phyloP scores from a whole-genome alignment of 2,888 invertebrate genomes.

The Tetragnatha montana region DNA sequence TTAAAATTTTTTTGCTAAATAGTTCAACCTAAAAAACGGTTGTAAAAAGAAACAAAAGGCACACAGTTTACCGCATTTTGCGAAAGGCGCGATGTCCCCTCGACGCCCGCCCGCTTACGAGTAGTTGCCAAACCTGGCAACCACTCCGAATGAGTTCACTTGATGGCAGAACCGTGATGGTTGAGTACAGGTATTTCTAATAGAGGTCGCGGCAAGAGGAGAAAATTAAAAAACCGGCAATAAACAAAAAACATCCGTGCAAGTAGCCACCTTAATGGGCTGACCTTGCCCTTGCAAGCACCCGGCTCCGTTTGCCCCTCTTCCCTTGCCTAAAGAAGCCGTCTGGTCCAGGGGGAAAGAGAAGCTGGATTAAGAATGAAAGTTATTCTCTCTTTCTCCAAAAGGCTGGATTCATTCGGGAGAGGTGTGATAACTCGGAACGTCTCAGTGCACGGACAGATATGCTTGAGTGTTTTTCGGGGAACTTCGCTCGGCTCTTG shows the following conservation, averaged over 20 bases:
- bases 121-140: constrained; percentile 42
- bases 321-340: constrained; percentile 45
- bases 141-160: constrained; percentile 24
- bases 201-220: constrained; percentile 49
- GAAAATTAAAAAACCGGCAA: constrained; percentile 27
- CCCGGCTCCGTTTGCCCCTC: constrained; percentile 42
- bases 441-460: no score
- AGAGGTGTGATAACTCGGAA: no score
- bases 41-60: no score
- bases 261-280: constrained; percentile 64
- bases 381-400: no score
- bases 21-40: no score
- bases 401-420: no score
- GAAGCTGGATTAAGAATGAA: no score
- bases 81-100: no score
- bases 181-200: constrained; percentile 57
- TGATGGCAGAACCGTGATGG: constrained; percentile 57
- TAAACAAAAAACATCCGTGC: constrained; percentile 42
- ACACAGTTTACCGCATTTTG: no score
- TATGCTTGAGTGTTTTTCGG: no score
- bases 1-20: no score
- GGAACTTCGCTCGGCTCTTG: no score
- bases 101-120: neutral
- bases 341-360: constrained; percentile 22
- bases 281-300: constrained; percentile 54